Evolutionary conservation across 1,140 invertebrate genomes (phyloP).

Genomic region (Psix sp.): DNA sequence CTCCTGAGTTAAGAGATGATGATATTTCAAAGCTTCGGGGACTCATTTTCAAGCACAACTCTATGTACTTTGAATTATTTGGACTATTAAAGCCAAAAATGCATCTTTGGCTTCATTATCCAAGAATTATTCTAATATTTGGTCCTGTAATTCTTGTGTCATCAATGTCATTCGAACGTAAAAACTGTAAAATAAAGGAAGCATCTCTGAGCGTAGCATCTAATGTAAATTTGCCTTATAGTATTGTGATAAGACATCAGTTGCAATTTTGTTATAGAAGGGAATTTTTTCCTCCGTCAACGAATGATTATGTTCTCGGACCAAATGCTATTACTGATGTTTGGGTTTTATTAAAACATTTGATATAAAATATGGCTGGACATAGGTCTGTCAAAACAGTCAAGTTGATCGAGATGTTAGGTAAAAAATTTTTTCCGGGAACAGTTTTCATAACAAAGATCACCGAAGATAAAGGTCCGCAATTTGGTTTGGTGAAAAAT

Average conservation of each 20-base stretch:
- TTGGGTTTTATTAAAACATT: neutral
- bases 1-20: conserved; percentile 3
- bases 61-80: conserved; percentile 16
- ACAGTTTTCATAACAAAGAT: conserved; percentile 14
- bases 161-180: conserved; percentile 22
- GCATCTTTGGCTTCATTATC: conserved; percentile 33
- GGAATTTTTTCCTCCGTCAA: neutral
- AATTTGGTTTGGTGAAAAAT: conserved; percentile 20
- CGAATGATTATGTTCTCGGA: conserved; percentile 17
- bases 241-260: conserved; percentile 41
- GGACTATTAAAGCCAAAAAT: conserved; percentile 31
- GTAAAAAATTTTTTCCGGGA: conserved; percentile 9
- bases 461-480: conserved; percentile 5
- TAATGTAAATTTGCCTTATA: conserved; percentile 24
- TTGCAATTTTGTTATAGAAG: conserved; percentile 27
- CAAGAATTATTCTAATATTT: conserved; percentile 14
- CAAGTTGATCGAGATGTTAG: conserved; percentile 16
- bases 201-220: conserved; percentile 8
- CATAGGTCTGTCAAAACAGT: conserved; percentile 4
- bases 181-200: conserved; percentile 39
- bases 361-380: conserved; percentile 3
- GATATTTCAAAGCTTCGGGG: neutral
- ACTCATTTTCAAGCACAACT: conserved; percentile 19
- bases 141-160: conserved; percentile 41
- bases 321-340: conserved; percentile 10